Conservation (phyloP, 2,113 vertebrate species). For the Clarias gariepinus region DNA sequence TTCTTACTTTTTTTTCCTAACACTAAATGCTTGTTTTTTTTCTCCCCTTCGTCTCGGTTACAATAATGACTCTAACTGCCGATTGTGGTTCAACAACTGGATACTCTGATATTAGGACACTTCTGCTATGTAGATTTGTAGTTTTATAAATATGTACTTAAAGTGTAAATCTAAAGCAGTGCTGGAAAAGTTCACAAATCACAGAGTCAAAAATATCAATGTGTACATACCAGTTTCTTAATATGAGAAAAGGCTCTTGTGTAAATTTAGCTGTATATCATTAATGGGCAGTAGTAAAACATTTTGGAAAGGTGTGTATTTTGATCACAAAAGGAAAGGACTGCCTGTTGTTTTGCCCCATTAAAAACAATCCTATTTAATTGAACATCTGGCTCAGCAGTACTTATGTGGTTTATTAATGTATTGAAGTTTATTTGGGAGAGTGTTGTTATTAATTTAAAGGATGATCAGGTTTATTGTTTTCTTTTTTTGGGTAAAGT, state of each 20-base stretch:
- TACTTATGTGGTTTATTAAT: background rate
- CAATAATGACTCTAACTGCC: constrained; percentile 57
- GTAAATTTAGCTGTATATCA: constrained; percentile 30
- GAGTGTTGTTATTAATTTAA: constrained; percentile 11
- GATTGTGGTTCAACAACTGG: constrained; percentile 54
- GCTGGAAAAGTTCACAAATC: constrained; percentile 5
- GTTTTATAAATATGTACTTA: constrained; percentile 60
- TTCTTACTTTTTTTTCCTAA: constrained; percentile 45
- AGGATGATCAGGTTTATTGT: background rate
- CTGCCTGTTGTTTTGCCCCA: background rate
- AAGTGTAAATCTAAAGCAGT: constrained; percentile 56
- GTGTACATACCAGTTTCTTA: background rate
- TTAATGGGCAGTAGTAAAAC: background rate
- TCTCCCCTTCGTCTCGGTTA: constrained; percentile 48
- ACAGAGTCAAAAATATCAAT: background rate
- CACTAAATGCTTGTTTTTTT: constrained; percentile 50
- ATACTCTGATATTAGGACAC: constrained; percentile 24
- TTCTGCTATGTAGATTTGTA: constrained; percentile 50
- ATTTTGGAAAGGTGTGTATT: constrained; percentile 9
- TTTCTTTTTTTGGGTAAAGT: constrained; percentile 8
- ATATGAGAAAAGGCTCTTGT: background rate
- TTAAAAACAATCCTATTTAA: background rate
- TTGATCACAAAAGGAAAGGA: background rate
- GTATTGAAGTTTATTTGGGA: constrained; percentile 3
- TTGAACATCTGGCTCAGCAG: background rate